Conservation (phyloP, 1,140 invertebrate species). For the Neomicropteryx cornuta region DNA sequence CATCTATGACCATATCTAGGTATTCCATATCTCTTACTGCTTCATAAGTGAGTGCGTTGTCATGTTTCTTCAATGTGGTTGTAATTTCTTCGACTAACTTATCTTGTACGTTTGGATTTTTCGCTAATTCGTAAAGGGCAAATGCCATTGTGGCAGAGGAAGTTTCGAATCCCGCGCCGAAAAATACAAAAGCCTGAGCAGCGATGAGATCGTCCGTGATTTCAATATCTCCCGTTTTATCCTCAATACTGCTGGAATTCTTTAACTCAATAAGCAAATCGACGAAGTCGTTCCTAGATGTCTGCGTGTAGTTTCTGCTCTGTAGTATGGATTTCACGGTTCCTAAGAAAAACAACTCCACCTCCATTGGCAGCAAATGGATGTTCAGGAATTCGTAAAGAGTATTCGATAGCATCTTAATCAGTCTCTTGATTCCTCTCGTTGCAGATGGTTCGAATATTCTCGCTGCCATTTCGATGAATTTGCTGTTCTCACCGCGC, state of each 20-base stretch:
- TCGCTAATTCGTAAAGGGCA: constrained; percentile 39
- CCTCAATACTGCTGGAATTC: too few relatives aligned
- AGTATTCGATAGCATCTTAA: too few relatives aligned
- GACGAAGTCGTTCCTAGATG: constrained; percentile 16
- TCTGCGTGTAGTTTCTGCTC: constrained; percentile 32
- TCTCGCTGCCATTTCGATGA: constrained; percentile 25
- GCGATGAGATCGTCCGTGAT: constrained; percentile 39
- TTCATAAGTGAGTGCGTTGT: constrained; percentile 40
- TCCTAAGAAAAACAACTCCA: constrained; percentile 21
- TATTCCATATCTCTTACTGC: constrained; percentile 41
- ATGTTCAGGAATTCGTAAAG: too few relatives aligned
- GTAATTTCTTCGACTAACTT: constrained; percentile 30
- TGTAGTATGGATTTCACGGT: constrained; percentile 36
- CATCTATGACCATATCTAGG: too few relatives aligned
- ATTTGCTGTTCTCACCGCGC: constrained; percentile 27
- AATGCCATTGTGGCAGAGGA: constrained; percentile 33
- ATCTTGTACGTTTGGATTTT: constrained; percentile 29
- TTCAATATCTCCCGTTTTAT: constrained; percentile 2
- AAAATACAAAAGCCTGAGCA: constrained; percentile 53
- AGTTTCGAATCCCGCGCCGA: constrained; percentile 45
- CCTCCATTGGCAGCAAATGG: too few relatives aligned
- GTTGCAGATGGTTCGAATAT: constrained; percentile 21
- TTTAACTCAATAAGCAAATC: constrained; percentile 18
- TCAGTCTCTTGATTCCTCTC: constrained; percentile 16
- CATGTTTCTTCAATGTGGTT: constrained; percentile 24